Evolutionary conservation across 1,140 invertebrate species (phyloP), one percentile per base, ranked within the genome.

Genomic region (Zaprionus camerounensis): DNA sequence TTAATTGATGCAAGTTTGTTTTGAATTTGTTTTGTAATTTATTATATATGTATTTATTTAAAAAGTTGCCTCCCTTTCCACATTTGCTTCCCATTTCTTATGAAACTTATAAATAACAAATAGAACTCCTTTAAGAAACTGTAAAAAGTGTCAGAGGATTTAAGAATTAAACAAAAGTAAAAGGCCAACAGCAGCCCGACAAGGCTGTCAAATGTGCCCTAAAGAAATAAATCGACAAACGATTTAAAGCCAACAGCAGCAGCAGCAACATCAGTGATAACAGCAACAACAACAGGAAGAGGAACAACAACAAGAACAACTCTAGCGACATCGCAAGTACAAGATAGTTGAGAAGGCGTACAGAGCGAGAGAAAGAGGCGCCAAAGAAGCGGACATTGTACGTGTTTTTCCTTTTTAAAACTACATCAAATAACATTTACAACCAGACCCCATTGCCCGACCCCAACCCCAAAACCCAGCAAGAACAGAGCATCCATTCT

Each of bases 361-460:
- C 34, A 26, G 53, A 41, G 24, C 5, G 15, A 26, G 31, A 2
- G 20, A 53, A 44, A 67, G 26, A n/a, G 24, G 38, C 61, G 20
- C 17, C 15, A n/a, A 53, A 57, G 49, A 56, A 63, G 55, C 67
- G 74, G n/a, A 74, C 65, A 67, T 55, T 53, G 78, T 81, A 81
- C 79, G 82, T 85, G 78, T 78, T 75, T 85, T 85, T 76, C 63
- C 75, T 76, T 81, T 84, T 64, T 73, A 78, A 76, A 84, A 78
- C 81, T 84, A 80, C 81, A 84, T 84, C 76, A 82, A 80, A 84
- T 80, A 68, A 73, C 79, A 74, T 84, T 74, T 80, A 77, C 81
- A 61, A 69, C 65, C 76, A 82, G 46, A 51, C 20, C 46, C 7
- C 28, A 31, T 31, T 7, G 28, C 28, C 28, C 28, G 28, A 31